A percentile compares a stretch with the other conserved stretches of the same genome.
These are phyloP conservation scores for Uloborus diversus DNA, from an alignment of 1,140 invertebrate species.

Conservation along the genomic window DNA sequence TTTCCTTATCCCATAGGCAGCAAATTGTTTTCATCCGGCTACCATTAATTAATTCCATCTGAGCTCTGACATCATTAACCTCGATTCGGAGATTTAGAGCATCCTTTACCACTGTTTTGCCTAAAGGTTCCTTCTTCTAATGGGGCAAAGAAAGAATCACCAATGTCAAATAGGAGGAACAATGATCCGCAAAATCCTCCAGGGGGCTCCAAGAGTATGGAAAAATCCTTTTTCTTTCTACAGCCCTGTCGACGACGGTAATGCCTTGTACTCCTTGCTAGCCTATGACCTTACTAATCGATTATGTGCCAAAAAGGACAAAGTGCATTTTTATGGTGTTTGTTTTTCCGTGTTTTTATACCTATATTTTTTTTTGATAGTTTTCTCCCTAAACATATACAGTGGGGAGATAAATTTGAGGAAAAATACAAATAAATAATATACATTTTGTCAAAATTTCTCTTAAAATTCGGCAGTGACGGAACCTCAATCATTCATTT, in stretches of 20 bases:
- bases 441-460: background rate
- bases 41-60: background rate
- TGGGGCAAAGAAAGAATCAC: constrained; percentile 2
- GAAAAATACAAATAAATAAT: too few relatives aligned
- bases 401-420: too few relatives aligned
- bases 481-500: too few relatives aligned
- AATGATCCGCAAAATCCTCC: constrained; percentile 41
- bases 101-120: constrained; percentile 16
- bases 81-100: background rate
- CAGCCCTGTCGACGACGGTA: constrained; percentile 49
- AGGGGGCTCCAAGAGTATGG: constrained; percentile 33
- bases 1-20: too few relatives aligned
- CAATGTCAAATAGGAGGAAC: constrained; percentile 36
- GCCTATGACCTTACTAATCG: constrained; percentile 13
- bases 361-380: too few relatives aligned
- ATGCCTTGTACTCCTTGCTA: constrained; percentile 30
- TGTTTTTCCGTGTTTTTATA: too few relatives aligned
- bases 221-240: constrained; percentile 41
- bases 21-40: too few relatives aligned
- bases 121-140: background rate
- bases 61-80: constrained; percentile 18
- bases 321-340: too few relatives aligned
- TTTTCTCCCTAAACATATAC: too few relatives aligned
- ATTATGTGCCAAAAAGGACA: too few relatives aligned
- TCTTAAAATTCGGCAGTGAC: background rate